Percentiles rank a stretch among this genome's conserved stretches.
Conservation (phyloP, 2,888 invertebrate species). For the Chloroclysta siterata region DNA sequence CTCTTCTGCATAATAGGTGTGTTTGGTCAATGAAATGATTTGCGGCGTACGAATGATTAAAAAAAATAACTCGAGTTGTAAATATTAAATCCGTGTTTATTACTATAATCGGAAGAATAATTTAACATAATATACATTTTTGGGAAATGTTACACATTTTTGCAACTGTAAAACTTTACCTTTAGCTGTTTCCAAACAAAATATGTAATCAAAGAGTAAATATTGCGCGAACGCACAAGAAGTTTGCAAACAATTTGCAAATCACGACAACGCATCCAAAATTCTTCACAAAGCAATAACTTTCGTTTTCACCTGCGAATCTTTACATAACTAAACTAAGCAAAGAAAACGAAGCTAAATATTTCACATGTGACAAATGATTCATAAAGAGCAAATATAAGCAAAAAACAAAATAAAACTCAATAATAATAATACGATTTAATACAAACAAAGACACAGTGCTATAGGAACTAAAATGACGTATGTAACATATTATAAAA, state of each 20-base stretch:
- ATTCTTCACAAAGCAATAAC: constrained; percentile 26
- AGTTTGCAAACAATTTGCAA: constrained; percentile 21
- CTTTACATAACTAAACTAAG: constrained; percentile 25
- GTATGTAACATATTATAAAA: too few species aligned
- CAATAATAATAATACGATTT: too few species aligned
- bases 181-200: too few species aligned
- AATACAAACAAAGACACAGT: too few species aligned
- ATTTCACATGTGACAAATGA: too few species aligned
- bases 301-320: constrained; percentile 35
- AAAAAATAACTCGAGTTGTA: background rate
- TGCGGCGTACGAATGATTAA: background rate
- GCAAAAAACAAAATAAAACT: background rate
- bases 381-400: too few species aligned
- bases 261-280: constrained; percentile 18
- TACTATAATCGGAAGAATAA: too few species aligned
- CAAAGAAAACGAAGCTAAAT: background rate
- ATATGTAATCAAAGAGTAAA: background rate
- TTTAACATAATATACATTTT: too few species aligned
- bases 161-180: too few species aligned
- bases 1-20: constrained; percentile 25
- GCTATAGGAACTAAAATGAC: too few species aligned
- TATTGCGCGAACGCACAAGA: background rate
- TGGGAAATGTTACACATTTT: too few species aligned
- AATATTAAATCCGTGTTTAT: background rate
- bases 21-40: constrained; percentile 1